These are phyloP conservation scores for Porites australiensis DNA, from an alignment of 64 coral and sea anemone species.

Conservation along the genomic window DNA sequence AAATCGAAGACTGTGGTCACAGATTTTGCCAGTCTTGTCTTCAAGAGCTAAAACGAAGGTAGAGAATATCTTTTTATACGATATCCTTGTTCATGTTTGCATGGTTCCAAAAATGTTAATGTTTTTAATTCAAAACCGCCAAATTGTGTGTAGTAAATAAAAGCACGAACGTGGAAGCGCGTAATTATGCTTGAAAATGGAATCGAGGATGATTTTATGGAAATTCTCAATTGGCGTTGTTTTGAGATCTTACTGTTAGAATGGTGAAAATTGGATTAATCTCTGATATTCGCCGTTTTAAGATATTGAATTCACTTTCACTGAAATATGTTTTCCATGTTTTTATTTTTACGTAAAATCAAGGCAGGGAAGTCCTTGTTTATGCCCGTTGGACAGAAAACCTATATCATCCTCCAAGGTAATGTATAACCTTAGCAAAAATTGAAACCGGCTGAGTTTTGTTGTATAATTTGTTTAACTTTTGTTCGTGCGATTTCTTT, in stretches of 20 bases:
- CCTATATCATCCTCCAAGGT: slow-evolving; percentile 72
- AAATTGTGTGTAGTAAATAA: not conserved
- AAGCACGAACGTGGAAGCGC: not conserved
- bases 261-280: not conserved
- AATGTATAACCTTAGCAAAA: not conserved
- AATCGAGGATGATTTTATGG: not conserved
- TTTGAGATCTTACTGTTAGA: not conserved
- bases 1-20: slow-evolving; percentile 98
- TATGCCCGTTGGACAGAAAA: slow-evolving; percentile 70
- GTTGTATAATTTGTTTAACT: too few species aligned
- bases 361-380: slow-evolving; percentile 69
- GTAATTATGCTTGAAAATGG: not conserved
- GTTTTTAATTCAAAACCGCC: slow-evolving; percentile 15
- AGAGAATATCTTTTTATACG: not conserved
- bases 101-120: not conserved
- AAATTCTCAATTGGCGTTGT: not conserved
- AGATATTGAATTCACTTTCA: not conserved
- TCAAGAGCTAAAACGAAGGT: slow-evolving; percentile 94
- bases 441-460: too few species aligned
- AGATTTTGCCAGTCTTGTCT: slow-evolving; percentile 96
- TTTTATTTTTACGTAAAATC: not conserved
- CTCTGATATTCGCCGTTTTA: not conserved
- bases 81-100: not conserved
- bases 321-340: not conserved
- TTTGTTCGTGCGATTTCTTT: not conserved